Evolutionary conservation across 2,113 vertebrate genomes (phyloP).

Genomic region (Circaetus cinerascens): DNA sequence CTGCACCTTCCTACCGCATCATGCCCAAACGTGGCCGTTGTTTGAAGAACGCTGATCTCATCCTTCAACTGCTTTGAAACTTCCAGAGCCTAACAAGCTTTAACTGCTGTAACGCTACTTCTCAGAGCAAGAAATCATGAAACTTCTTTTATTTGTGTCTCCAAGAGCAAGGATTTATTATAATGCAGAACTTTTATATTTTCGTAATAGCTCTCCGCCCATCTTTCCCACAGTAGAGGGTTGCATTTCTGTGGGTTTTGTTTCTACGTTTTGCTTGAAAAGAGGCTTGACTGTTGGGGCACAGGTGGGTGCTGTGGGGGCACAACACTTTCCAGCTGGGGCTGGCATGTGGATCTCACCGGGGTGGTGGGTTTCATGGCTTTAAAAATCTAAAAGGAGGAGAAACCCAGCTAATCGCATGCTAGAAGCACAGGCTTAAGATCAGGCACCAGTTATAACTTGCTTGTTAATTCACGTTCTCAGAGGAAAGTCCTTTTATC

Average conservation of each 20-base stretch:
- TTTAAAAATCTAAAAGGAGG: background rate
- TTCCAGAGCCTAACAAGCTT: background rate
- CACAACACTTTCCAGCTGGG: background rate
- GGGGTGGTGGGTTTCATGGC: background rate
- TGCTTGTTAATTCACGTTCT: conserved; percentile 26
- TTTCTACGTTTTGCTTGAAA: background rate
- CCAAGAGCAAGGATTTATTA: background rate
- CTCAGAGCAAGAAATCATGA: background rate
- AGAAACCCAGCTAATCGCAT: background rate
- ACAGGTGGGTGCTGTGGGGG: conserved; percentile 19
- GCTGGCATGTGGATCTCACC: background rate
- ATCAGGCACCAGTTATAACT: background rate
- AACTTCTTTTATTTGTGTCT: background rate
- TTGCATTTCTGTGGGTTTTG: background rate
- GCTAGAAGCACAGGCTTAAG: background rate
- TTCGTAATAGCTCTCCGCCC: background rate
- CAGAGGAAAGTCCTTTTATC: conserved; percentile 36
- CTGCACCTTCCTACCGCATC: background rate
- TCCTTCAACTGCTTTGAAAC: background rate
- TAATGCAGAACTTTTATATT: background rate
- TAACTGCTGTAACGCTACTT: background rate
- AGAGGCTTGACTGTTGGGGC: background rate
- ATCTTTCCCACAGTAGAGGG: background rate
- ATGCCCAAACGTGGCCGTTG: fast-evolving
- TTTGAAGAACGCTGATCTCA: background rate